Evolutionary conservation across 2,113 vertebrate species (phyloP).

Genomic region (Thunnus thynnus): DNA sequence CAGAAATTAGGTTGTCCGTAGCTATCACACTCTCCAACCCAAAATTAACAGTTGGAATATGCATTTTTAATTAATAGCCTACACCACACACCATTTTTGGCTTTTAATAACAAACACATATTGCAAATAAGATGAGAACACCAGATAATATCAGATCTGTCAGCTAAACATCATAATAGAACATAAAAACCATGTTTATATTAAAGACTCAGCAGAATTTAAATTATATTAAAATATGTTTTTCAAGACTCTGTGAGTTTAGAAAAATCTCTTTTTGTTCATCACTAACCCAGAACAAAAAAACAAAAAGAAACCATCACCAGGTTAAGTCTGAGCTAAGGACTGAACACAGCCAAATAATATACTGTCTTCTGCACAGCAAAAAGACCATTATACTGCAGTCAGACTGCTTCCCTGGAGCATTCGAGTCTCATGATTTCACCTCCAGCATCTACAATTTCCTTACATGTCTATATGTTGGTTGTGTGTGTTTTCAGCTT

Average conservation of each 20-base stretch:
- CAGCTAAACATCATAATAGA: not conserved
- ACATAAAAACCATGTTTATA: not conserved
- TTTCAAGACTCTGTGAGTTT: not conserved
- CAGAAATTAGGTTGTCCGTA: not conserved
- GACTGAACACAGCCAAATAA: slow-evolving; percentile 15
- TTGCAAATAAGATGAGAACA: not conserved
- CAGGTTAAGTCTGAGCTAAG: not conserved
- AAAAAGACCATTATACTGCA: slow-evolving; percentile 39
- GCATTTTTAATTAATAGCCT: not conserved
- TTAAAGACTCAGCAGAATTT: not conserved
- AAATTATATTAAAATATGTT: slow-evolving; percentile 7
- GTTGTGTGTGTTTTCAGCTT: slow-evolving; percentile 40
- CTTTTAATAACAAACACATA: not conserved
- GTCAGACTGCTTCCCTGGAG: slow-evolving; percentile 22
- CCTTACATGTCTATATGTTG: slow-evolving; percentile 34
- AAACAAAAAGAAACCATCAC: not conserved
- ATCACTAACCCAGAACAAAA: not conserved
- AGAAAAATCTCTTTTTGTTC: not conserved
- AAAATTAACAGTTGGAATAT: not conserved
- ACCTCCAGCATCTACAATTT: slow-evolving; percentile 41
- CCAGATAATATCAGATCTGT: not conserved
- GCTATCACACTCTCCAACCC: not conserved
- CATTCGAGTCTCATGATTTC: slow-evolving; percentile 38
- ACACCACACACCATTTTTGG: not conserved
- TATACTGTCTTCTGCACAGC: slow-evolving; percentile 1